Evolutionary conservation across 1,140 invertebrate genomes (phyloP).

Genomic region (Dendroctonus valens): DNA sequence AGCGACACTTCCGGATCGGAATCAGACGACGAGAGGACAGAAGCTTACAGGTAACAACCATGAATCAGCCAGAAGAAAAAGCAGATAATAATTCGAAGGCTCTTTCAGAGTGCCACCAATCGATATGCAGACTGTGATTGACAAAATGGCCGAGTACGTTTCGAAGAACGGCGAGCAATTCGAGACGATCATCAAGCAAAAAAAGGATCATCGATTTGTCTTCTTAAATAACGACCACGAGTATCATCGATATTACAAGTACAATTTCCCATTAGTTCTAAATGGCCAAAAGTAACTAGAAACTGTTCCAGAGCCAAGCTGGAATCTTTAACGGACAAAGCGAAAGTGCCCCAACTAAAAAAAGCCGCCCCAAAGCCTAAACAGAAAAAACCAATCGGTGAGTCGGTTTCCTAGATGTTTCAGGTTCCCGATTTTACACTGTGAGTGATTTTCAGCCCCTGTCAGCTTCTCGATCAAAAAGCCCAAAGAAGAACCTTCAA

Average conservation of each 20-base stretch:
- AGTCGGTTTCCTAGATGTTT: conserved; percentile 27
- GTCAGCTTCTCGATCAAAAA: conserved; percentile 82
- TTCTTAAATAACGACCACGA: conserved; percentile 73
- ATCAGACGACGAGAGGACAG: conserved; percentile 34
- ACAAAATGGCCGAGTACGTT: conserved; percentile 95
- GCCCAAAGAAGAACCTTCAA: conserved; percentile 65
- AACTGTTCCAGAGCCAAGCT: conserved; percentile 39
- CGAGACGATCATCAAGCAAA: conserved; percentile 81
- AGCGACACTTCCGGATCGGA: conserved; percentile 49
- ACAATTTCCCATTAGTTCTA: not conserved
- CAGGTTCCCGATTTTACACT: no score
- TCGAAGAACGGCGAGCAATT: conserved; percentile 92
- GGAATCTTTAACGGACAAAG: conserved; percentile 53
- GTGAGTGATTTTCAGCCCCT: conserved; percentile 52
- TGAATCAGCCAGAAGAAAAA: not conserved
- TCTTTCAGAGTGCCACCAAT: conserved; percentile 64
- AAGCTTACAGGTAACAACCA: conserved; percentile 20
- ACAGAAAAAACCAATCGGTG: conserved; percentile 42
- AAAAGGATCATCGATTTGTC: conserved; percentile 81
- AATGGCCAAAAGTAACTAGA: no score
- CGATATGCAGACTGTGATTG: conserved; percentile 83
- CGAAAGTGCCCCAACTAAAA: conserved; percentile 44
- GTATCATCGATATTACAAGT: conserved; percentile 73
- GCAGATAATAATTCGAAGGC: not conserved
- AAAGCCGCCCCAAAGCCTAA: conserved; percentile 32